These are phyloP conservation scores for Parauchenoglanis ngamensis DNA, from an alignment of 2,797 vertebrate genomes.

Conservation along the genomic window DNA sequence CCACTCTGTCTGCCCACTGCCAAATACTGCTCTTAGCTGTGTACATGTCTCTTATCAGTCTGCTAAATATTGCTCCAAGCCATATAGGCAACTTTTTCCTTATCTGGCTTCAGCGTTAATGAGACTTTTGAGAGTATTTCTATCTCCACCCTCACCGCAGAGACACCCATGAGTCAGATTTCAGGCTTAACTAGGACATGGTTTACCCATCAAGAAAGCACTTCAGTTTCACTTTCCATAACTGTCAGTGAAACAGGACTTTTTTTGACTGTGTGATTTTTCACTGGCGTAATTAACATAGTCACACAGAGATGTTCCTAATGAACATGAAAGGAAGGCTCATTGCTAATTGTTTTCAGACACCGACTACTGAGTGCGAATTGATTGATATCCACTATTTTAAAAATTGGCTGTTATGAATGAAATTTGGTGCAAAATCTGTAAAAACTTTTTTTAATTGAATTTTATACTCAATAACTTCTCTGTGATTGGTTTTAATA, in stretches of 20 bases:
- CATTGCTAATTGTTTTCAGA: not conserved
- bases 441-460: not conserved
- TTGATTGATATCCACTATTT: not conserved
- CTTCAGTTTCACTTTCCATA: slow-evolving; percentile 41
- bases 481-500: not conserved
- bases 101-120: slow-evolving; percentile 50
- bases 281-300: not conserved
- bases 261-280: not conserved
- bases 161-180: slow-evolving; percentile 30
- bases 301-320: not conserved
- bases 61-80: slow-evolving; percentile 59
- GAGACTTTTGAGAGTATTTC: slow-evolving; percentile 49
- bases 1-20: slow-evolving; percentile 75
- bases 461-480: not conserved
- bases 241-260: slow-evolving; percentile 12
- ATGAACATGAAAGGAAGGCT: not conserved
- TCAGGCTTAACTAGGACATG: slow-evolving; percentile 38
- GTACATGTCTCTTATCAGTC: slow-evolving; percentile 66
- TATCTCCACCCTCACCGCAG: slow-evolving; percentile 36
- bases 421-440: not conserved
- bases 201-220: slow-evolving; percentile 41
- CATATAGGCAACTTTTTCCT: slow-evolving; percentile 44
- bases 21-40: slow-evolving; percentile 58
- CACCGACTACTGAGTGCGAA: not conserved
- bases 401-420: not conserved